A percentile compares a stretch with the other conserved stretches of the same genome.
Evolutionary conservation across 2,888 invertebrate genomes (phyloP).

Genomic region (Aporophyla nigra): DNA sequence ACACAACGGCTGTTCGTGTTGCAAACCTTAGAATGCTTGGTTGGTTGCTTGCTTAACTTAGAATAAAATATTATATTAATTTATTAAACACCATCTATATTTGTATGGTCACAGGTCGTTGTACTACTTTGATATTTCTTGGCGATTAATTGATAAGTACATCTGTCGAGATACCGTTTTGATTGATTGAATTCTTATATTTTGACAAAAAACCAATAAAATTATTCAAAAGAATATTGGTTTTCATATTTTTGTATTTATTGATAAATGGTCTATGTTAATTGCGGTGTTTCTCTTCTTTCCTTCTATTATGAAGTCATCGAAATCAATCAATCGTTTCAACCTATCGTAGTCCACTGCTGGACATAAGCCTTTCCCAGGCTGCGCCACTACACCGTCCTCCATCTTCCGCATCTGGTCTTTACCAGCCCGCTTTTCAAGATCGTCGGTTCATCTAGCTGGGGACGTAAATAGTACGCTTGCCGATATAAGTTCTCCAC

Average conservation of each 20-base stretch:
- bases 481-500: not conserved
- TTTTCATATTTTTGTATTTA: slow-evolving; percentile 13
- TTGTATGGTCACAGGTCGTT: slow-evolving; percentile 53
- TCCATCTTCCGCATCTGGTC: not conserved
- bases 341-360: not conserved
- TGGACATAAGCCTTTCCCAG: not conserved
- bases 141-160: slow-evolving; percentile 21
- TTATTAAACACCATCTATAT: slow-evolving; percentile 48
- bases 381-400: not conserved
- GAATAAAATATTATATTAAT: slow-evolving; percentile 51
- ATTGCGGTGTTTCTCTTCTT: not conserved
- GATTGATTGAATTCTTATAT: slow-evolving; percentile 23
- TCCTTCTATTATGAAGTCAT: not conserved
- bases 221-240: not conserved
- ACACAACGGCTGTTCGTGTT: slow-evolving; percentile 56
- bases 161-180: slow-evolving; percentile 54
- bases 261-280: not conserved
- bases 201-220: slow-evolving; percentile 13
- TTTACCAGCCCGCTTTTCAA: not conserved
- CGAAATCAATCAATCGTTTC: not conserved
- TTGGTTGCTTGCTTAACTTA: slow-evolving; percentile 68
- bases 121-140: slow-evolving; percentile 42
- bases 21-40: slow-evolving; percentile 67
- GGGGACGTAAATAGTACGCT: not conserved
- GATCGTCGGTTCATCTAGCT: no score